Evolutionary conservation across 2,797 vertebrate genomes (phyloP), one percentile per base, ranked within the genome.

Genomic region (Schizopygopsis pylzovi): DNA sequence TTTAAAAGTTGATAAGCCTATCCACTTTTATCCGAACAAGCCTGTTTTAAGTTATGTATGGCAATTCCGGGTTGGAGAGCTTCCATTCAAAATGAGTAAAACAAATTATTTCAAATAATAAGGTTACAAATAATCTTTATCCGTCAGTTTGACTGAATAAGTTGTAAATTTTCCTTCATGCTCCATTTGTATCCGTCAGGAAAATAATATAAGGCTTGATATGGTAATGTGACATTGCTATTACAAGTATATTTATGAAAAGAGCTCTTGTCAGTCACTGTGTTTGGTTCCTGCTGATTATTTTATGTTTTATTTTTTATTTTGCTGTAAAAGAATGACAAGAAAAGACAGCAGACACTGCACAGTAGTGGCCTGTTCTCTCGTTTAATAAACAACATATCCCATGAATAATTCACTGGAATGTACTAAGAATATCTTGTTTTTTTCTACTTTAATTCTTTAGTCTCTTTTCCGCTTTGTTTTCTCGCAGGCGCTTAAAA

Each of bases 321-420:
- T 54, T 76, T 56, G 28, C 11, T 54, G 72, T 75, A 47, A 73
- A 15, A 6, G 18, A 54, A 37, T 54, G 47, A 54, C 61, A 33
- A 63, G 61, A 75, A 75, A 22, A 20, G 28, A 76, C 47, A 54
- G 33, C 73, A 76, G 28, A 54, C 28, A 76, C 73, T 54, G 47
- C 47, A 39, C 49, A 77, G 33, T 56, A 56, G 18, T 7, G 28
- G 73, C 39, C 33, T 77, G 18, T 18, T 37, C 47, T 52, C 3
- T 10, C 28, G 28, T 76, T 52, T 52, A 52, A 33, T 76, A 76
- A 76, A 37, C 49, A 54, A 37, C 73, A 54, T 2, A 76, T 54
- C 28, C 49, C 11, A 54, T 76, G 28, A 54, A 76, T 76, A 54
- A 76, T 54, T 54, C 10, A 37, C 49, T 76, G 49, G 5, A 54